These are phyloP conservation scores for Oegoconia quadripuncta DNA, from an alignment of 2,888 invertebrate species.

Conservation along the genomic window DNA sequence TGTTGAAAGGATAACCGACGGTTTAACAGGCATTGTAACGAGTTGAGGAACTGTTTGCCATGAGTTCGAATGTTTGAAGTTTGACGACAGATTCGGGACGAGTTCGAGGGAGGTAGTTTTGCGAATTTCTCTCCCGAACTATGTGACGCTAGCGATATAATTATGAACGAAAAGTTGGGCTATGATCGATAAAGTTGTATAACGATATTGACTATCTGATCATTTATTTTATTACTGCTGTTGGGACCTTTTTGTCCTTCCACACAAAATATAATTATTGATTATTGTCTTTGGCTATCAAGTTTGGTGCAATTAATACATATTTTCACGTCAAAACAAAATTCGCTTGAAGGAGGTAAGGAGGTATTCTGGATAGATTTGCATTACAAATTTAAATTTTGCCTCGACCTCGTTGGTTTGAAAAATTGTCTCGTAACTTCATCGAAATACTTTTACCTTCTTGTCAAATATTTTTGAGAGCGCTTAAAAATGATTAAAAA, in stretches of 20 bases:
- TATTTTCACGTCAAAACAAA: constrained; percentile 1
- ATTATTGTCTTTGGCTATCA: no score
- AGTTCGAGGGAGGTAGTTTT: constrained; percentile 31
- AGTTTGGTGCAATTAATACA: not conserved
- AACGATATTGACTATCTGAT: no score
- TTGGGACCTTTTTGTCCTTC: no score
- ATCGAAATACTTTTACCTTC: constrained; percentile 4
- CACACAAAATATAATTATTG: no score
- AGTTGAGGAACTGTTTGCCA: constrained; percentile 44
- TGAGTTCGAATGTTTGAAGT: constrained; percentile 46
- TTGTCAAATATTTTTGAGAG: constrained; percentile 2
- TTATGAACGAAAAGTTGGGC: constrained; percentile 23
- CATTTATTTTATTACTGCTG: no score
- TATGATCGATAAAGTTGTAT: constrained; percentile 26
- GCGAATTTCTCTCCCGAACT: constrained; percentile 33
- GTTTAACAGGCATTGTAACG: constrained; percentile 46
- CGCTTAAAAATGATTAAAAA: constrained; percentile 2
- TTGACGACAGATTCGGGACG: constrained; percentile 45
- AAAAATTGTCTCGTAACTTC: constrained; percentile 1
- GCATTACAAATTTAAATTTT: not conserved
- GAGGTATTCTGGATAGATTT: not conserved
- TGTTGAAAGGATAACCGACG: constrained; percentile 33
- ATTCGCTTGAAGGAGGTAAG: not conserved
- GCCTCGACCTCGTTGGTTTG: constrained; percentile 1
- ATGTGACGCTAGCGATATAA: constrained; percentile 32